These are phyloP conservation scores for Luperina nickerlii DNA, from an alignment of 2,888 invertebrate species.

Conservation along the genomic window DNA sequence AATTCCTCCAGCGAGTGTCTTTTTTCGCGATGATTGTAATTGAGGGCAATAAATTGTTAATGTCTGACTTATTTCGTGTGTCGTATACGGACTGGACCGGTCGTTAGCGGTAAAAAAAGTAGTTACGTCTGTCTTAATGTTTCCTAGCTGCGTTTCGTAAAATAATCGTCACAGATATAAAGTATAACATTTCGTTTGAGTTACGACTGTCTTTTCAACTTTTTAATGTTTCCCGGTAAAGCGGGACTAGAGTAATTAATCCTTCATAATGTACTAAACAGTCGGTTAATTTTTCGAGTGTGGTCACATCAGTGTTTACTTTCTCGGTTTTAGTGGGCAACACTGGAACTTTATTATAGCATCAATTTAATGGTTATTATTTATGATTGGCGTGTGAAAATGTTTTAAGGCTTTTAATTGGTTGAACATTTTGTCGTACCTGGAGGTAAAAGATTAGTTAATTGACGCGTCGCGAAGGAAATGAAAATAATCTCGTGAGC, in stretches of 20 bases:
- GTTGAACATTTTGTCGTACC: conserved; percentile 70
- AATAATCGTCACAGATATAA: conserved; percentile 78
- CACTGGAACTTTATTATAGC: conserved; percentile 78
- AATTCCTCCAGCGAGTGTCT: conserved; percentile 81
- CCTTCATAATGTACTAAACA: conserved; percentile 80
- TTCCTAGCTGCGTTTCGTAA: conserved; percentile 78
- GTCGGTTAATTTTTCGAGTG: conserved; percentile 74
- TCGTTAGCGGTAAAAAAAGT: conserved; percentile 82
- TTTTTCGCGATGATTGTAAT: conserved; percentile 88
- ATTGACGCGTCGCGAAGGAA: conserved; percentile 63
- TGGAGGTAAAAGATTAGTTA: conserved; percentile 66
- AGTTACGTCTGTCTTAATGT: conserved; percentile 80
- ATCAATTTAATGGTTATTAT: conserved; percentile 82
- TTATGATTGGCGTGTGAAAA: conserved; percentile 85
- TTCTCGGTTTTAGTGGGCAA: conserved; percentile 75
- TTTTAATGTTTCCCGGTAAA: conserved; percentile 84
- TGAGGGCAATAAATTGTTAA: conserved; percentile 88
- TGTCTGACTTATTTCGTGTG: conserved; percentile 83
- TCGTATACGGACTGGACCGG: conserved; percentile 74
- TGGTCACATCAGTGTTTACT: conserved; percentile 77
- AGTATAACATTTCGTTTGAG: conserved; percentile 78
- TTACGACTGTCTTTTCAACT: conserved; percentile 78
- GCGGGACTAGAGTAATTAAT: conserved; percentile 80
- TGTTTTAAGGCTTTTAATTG: conserved; percentile 77
- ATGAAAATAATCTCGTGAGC: conserved; percentile 50